Conservation (phyloP, 1,140 invertebrate species). For the Dendrolimus punctatus region DNA sequence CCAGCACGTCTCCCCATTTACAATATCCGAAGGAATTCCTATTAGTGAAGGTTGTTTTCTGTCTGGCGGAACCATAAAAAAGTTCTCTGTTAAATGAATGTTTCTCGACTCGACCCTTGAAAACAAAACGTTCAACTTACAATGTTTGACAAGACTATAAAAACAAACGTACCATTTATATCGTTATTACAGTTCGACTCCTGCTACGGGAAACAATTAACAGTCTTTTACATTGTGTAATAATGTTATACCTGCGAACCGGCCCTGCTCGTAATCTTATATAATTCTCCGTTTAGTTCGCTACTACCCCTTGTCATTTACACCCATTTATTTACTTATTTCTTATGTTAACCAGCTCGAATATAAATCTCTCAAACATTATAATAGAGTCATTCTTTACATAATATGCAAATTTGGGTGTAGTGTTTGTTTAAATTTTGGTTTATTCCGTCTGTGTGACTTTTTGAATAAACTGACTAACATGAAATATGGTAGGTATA, state of each 20-base stretch:
- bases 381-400: too few species aligned
- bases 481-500: too few species aligned
- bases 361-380: too few species aligned
- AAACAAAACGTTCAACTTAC: constrained; percentile 52
- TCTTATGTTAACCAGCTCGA: too few species aligned
- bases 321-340: too few species aligned
- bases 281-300: too few species aligned
- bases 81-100: constrained; percentile 60
- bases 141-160: constrained; percentile 42
- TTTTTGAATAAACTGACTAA: too few species aligned
- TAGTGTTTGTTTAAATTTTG: too few species aligned
- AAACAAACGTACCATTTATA: constrained; percentile 36
- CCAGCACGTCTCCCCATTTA: constrained; percentile 64
- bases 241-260: constrained; percentile 2
- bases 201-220: constrained; percentile 22
- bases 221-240: constrained; percentile 15
- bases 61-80: constrained; percentile 56
- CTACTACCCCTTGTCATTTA: too few species aligned
- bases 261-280: too few species aligned
- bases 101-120: constrained; percentile 34
- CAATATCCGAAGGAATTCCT: constrained; percentile 63
- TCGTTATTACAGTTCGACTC: constrained; percentile 27
- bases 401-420: too few species aligned
- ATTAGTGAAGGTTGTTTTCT: constrained; percentile 59
- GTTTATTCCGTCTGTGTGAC: too few species aligned